Evolutionary conservation across 2,888 invertebrate genomes (phyloP).

Genomic region (Eristalinus aeneus): DNA sequence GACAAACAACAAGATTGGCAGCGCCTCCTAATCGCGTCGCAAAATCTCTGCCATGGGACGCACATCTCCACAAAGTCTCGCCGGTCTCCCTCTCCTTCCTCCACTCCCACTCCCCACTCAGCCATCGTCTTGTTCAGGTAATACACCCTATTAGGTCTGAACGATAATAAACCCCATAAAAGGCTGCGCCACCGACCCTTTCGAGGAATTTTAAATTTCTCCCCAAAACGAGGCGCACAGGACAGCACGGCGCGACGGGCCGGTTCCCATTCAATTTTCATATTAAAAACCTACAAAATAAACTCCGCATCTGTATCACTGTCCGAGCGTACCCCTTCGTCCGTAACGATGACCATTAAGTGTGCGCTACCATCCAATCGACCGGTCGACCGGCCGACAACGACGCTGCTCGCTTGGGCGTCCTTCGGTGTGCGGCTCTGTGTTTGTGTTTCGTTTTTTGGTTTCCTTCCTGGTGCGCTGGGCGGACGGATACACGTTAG

Average conservation of each 20-base stretch:
- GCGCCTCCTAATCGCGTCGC: background rate
- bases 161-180: slow-evolving; percentile 30
- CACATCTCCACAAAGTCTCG: background rate
- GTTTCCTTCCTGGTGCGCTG: slow-evolving; percentile 50
- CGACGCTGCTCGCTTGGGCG: background rate
- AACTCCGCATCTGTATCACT: slow-evolving; percentile 38
- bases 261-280: slow-evolving; percentile 54
- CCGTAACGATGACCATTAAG: slow-evolving; percentile 64
- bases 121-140: background rate
- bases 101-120: background rate
- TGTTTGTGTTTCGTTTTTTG: slow-evolving; percentile 35
- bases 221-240: background rate
- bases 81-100: background rate
- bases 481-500: slow-evolving; percentile 15
- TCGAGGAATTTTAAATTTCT: slow-evolving; percentile 38
- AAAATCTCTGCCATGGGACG: background rate
- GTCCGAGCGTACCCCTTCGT: slow-evolving; percentile 20
- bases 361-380: slow-evolving; percentile 4
- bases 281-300: slow-evolving; percentile 67
- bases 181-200: slow-evolving; percentile 23
- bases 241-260: background rate
- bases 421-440: slow-evolving; percentile 34
- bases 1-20: background rate
- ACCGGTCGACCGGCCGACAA: background rate
- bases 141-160: slow-evolving; percentile 22